Base-by-base conservation (phyloP, 1,140 invertebrate species). In the Meloidogyne hapla region DNA sequence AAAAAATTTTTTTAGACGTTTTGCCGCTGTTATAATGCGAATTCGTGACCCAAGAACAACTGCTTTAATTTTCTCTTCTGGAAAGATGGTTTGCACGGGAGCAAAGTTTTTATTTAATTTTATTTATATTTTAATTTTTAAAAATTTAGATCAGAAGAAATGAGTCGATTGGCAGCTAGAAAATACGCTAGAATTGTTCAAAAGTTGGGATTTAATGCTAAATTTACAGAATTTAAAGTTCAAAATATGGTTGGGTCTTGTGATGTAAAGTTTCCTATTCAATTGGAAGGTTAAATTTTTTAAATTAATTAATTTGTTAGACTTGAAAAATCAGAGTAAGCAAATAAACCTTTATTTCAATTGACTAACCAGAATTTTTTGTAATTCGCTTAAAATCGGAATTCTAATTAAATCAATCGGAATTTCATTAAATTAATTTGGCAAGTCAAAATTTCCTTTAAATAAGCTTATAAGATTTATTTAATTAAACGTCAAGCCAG, bases 71-170 rank as follows among this genome's bases (percentile, higher is more conserved):
- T 99, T 99, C 87, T 96, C 94, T 84, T 98, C 96, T 61, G 97
- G 97, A 0, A 99, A 99, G 91, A 99, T 99, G 96, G 97, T 99
- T 0, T 99, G 97, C 88, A 99, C 97, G 1, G 97, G 97, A 23
- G 97, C 97, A 0, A 99, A 99, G 90, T 98, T 89, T 86, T 96
- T 99, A 90, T 95, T 98, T 38, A 15, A 25, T 12, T 56, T 73
- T 25, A 85, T 93, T 95, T 95, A 82, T 74, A 68, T 45, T 25
- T 28, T 63, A 40, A 23, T 38, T 1, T 10, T 28, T 56, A 38
- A 62, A 68, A 33, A 28, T 15, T 40, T 15, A 74, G 76, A n/a
- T 74, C 33, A 21, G 70, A 65, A 62, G 62, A 77, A 61, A 79
- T 68, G 25, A 77, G 76, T 62, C 64, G 98, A 89, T 89, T 99